Evolutionary conservation across 1,140 invertebrate species (phyloP), one percentile per base, ranked within the genome.

Genomic region (Dolichoris vasculosae): DNA sequence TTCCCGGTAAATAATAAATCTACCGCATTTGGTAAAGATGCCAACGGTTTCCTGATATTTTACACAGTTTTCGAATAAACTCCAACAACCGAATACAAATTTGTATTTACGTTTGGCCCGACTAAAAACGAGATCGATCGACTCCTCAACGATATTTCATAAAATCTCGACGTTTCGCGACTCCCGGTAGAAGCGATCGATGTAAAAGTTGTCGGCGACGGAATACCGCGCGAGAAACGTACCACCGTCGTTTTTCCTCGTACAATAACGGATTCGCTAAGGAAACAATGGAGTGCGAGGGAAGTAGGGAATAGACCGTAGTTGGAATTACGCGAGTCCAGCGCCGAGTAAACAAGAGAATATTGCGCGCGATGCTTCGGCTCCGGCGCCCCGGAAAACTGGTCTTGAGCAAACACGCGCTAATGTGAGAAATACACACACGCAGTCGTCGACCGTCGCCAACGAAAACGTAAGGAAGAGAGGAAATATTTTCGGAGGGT

Each of bases 371-470:
- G 88, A 89, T 89, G 89, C 89, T 88, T 91, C 89, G 89, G 67
- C 86, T 78, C 82, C 85, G 85, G 77, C 82, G 83, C 64, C 79
- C 82, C 86, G 82, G 88, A 88, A 78, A 78, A 88, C 87, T 86
- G 86, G 89, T 89, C 91, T 90, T 92, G 76, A 88, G 87, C 86
- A 92, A 92, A 92, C 89, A 92, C 43, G 78, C 55, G 79, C 88
- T 91, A 91, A 92, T 91, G 91, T 91, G 91, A 89, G 91, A 92
- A 92, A 91, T 90, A 91, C 91, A 91, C 90, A 91, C 90, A 89
- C 86, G 75, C 64, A 69, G 55, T 40, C 85, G 51, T 85, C 86
- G 69, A 69, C 38, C 55, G 1, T 23, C 17, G 23, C 7, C 32
- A 76, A 46, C 64, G 63, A 73, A 64, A 32, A 55, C 35, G 35